phyloP scores from a whole-genome alignment of 2,888 invertebrate genomes.

The Mongoloraphidia duomilia region DNA sequence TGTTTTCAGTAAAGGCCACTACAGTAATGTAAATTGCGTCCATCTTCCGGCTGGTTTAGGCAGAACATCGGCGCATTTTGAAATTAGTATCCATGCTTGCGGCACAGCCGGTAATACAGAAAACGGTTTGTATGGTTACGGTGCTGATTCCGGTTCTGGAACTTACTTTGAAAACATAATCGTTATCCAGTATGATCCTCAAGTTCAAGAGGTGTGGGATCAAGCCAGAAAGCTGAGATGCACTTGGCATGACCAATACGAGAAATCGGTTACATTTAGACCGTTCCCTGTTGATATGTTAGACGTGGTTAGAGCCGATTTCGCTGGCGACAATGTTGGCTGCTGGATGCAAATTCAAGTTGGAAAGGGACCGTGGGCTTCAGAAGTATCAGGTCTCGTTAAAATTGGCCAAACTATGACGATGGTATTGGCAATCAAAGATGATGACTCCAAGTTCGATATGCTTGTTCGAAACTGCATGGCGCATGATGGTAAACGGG shows the following conservation, averaged over 20 bases:
- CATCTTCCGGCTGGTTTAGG: conserved; percentile 82
- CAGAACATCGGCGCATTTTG: conserved; percentile 73
- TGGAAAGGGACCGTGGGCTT: conserved; percentile 90
- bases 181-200: conserved; percentile 84
- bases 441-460: conserved; percentile 88
- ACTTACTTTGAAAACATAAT: conserved; percentile 90
- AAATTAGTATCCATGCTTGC: conserved; percentile 81
- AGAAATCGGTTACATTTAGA: conserved; percentile 86
- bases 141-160: conserved; percentile 76
- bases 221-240: conserved; percentile 83
- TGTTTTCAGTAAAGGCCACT: conserved; percentile 88
- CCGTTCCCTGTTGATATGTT: conserved; percentile 93
- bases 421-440: conserved; percentile 89
- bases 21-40: conserved; percentile 83
- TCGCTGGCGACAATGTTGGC: conserved; percentile 88
- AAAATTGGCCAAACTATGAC: conserved; percentile 96
- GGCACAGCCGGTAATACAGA: conserved; percentile 87
- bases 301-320: conserved; percentile 87
- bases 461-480: conserved; percentile 90
- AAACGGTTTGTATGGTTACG: conserved; percentile 76
- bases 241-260: conserved; percentile 92
- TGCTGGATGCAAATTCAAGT: conserved; percentile 98
- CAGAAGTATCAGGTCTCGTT: conserved; percentile 84
- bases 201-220: conserved; percentile 92
- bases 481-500: conserved; percentile 86